Conservation (phyloP, 2,797 vertebrate genomes). For the Acanthiza pusilla region DNA sequence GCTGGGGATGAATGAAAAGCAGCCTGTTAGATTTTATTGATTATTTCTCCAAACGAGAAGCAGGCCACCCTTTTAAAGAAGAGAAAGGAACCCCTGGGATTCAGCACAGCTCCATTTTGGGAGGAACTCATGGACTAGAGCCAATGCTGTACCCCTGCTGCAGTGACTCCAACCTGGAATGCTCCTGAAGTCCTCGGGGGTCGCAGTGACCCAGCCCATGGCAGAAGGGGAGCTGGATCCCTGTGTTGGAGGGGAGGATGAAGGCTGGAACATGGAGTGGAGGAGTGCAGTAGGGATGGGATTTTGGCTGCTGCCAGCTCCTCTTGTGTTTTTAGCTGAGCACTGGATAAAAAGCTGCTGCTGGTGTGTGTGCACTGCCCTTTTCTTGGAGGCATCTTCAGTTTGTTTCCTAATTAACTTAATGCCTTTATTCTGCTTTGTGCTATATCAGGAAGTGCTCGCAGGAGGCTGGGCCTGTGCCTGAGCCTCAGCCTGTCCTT, state of each 20-base stretch:
- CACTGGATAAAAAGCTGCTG: not conserved
- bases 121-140: not conserved
- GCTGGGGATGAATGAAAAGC: not conserved
- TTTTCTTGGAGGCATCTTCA: not conserved
- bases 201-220: accelerated
- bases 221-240: not conserved
- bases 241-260: not conserved
- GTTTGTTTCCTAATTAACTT: not conserved
- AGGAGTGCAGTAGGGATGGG: not conserved
- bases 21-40: not conserved
- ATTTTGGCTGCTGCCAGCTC: not conserved
- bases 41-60: not conserved
- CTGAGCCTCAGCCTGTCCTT: not conserved
- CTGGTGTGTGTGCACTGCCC: not conserved
- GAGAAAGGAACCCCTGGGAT: not conserved
- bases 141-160: not conserved
- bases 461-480: not conserved
- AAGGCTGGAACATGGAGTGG: not conserved
- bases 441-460: not conserved
- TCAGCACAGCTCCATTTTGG: not conserved
- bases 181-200: not conserved
- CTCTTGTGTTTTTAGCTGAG: not conserved
- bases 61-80: not conserved
- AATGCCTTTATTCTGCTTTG: not conserved
- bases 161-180: not conserved